Evolutionary conservation across 1,140 invertebrate genomes (phyloP).

Genomic region (Atta colombica): DNA sequence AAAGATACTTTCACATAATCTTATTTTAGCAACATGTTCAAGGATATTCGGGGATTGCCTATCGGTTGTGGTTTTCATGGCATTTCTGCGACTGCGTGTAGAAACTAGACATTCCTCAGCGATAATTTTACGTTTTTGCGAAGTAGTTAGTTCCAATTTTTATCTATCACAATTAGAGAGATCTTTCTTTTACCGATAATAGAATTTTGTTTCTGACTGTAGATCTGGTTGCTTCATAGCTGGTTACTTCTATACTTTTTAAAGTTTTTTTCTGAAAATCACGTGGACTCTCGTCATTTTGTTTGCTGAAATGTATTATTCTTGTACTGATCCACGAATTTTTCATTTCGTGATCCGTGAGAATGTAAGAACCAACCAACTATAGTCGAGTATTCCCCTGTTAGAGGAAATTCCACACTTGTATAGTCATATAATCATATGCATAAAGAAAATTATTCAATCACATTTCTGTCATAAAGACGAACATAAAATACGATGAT

Average conservation of each 20-base stretch:
- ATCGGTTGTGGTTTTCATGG: neutral
- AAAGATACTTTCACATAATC: neutral
- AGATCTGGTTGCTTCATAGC: neutral
- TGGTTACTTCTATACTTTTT: neutral
- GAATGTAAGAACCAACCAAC: no score
- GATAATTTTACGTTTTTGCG: constrained; percentile 22
- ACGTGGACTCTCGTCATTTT: constrained; percentile 24
- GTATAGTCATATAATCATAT: no score
- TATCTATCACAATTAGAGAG: neutral
- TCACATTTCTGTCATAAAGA: no score
- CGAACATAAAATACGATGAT: no score
- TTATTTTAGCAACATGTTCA: neutral
- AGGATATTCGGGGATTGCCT: constrained; percentile 11
- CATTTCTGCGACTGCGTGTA: neutral
- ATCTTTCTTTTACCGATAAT: neutral
- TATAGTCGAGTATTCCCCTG: no score
- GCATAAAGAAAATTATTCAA: no score
- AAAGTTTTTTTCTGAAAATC: constrained; percentile 34
- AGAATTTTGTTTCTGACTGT: neutral
- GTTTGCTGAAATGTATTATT: constrained; percentile 15
- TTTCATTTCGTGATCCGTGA: neutral
- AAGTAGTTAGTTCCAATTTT: neutral
- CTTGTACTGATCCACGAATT: neutral
- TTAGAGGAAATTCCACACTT: no score
- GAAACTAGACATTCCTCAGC: neutral